These are phyloP conservation scores for Clanis bilineata DNA, from an alignment of 2,888 invertebrate genomes.

Conservation along the genomic window DNA sequence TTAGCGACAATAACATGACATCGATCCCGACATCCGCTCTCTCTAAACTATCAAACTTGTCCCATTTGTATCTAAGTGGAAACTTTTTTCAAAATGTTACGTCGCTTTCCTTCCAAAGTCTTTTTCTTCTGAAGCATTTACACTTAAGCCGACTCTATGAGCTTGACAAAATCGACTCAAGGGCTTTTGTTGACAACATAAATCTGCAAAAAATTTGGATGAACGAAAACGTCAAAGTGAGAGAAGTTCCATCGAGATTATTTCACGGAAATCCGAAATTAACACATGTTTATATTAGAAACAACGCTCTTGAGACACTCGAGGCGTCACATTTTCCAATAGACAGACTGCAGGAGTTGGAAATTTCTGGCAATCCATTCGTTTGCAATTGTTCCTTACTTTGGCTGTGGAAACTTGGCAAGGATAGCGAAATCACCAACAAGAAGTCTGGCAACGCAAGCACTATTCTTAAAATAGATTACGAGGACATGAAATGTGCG, in stretches of 20 bases:
- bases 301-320: slow-evolving; percentile 88
- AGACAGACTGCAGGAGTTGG: slow-evolving; percentile 88
- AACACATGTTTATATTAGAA: slow-evolving; percentile 88
- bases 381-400: slow-evolving; percentile 93
- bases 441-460: slow-evolving; percentile 63
- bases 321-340: slow-evolving; percentile 92
- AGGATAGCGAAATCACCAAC: slow-evolving; percentile 65
- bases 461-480: slow-evolving; percentile 77
- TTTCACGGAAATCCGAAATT: slow-evolving; percentile 92
- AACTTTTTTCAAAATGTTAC: slow-evolving; percentile 89
- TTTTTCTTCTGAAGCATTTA: slow-evolving; percentile 90
- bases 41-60: slow-evolving; percentile 88
- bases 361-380: slow-evolving; percentile 91
- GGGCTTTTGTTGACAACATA: slow-evolving; percentile 93
- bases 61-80: slow-evolving; percentile 88
- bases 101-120: slow-evolving; percentile 90
- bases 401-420: slow-evolving; percentile 90
- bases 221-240: slow-evolving; percentile 89
- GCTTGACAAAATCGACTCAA: slow-evolving; percentile 86
- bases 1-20: slow-evolving; percentile 92
- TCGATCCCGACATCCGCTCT: slow-evolving; percentile 89
- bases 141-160: slow-evolving; percentile 87
- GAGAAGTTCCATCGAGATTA: slow-evolving; percentile 89
- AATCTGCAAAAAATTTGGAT: slow-evolving; percentile 89
- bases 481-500: slow-evolving; percentile 81